Conservation (phyloP, 2,113 vertebrate genomes). For the Lepidothrix coronata region DNA sequence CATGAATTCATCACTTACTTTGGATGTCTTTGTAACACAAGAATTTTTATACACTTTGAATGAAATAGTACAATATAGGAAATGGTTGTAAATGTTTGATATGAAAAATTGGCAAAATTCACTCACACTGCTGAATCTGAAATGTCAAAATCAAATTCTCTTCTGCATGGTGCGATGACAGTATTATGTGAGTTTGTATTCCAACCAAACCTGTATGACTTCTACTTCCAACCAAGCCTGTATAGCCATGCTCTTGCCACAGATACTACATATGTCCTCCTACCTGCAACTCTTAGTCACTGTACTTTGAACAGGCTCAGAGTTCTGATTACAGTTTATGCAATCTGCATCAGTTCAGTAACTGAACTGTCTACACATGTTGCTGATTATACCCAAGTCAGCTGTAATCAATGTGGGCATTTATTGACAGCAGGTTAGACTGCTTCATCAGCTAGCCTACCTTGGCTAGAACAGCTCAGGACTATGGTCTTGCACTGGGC, state of each 20-base stretch:
- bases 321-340: neutral
- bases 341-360: neutral
- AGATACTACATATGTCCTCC: neutral
- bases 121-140: neutral
- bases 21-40: neutral
- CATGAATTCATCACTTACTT: neutral
- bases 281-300: neutral
- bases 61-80: neutral
- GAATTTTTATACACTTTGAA: neutral
- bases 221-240: neutral
- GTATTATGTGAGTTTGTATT: neutral
- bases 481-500: rapidly evolving
- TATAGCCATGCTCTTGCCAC: neutral
- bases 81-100: neutral
- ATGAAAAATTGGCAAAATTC: neutral
- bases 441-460: neutral
- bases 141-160: neutral
- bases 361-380: neutral
- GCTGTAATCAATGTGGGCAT: neutral
- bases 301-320: neutral
- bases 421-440: neutral
- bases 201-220: neutral
- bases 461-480: neutral
- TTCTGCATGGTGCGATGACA: neutral
- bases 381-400: neutral